These are phyloP conservation scores for Plebejus argus DNA, from an alignment of 2,888 invertebrate genomes.

Conservation along the genomic window DNA sequence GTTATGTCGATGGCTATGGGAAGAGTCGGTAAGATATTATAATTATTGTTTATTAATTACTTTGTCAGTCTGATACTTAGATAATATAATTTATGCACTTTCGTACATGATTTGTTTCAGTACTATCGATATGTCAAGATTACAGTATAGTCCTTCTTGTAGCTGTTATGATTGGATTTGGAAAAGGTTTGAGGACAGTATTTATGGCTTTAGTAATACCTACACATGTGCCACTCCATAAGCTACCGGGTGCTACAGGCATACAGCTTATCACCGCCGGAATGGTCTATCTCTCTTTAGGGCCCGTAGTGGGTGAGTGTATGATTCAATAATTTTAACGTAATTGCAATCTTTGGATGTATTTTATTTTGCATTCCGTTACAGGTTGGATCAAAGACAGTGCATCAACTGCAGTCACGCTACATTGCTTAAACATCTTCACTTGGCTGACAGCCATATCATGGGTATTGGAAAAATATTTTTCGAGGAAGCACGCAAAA, in stretches of 20 bases:
- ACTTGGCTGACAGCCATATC: slow-evolving; percentile 83
- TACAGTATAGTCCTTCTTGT: slow-evolving; percentile 79
- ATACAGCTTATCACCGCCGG: slow-evolving; percentile 85
- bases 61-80: not conserved
- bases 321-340: not conserved
- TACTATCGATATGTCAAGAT: slow-evolving; percentile 82
- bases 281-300: slow-evolving; percentile 80
- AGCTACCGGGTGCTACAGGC: slow-evolving; percentile 86
- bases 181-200: slow-evolving; percentile 86
- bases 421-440: slow-evolving; percentile 84
- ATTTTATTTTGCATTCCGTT: slow-evolving; percentile 31
- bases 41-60: slow-evolving; percentile 16
- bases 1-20: slow-evolving; percentile 84
- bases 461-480: slow-evolving; percentile 82
- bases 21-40: slow-evolving; percentile 77
- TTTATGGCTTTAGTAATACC: slow-evolving; percentile 88
- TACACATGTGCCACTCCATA: slow-evolving; percentile 84
- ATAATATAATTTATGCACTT: slow-evolving; percentile 9
- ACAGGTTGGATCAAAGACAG: slow-evolving; percentile 84
- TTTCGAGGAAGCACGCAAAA: slow-evolving; percentile 52
- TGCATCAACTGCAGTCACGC: slow-evolving; percentile 80
- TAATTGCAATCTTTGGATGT: not conserved
- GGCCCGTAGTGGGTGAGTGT: slow-evolving; percentile 84
- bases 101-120: slow-evolving; percentile 57
- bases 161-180: slow-evolving; percentile 84